phyloP scores from a whole-genome alignment of 2,113 vertebrate species.

The Dicentrarchus labrax region DNA sequence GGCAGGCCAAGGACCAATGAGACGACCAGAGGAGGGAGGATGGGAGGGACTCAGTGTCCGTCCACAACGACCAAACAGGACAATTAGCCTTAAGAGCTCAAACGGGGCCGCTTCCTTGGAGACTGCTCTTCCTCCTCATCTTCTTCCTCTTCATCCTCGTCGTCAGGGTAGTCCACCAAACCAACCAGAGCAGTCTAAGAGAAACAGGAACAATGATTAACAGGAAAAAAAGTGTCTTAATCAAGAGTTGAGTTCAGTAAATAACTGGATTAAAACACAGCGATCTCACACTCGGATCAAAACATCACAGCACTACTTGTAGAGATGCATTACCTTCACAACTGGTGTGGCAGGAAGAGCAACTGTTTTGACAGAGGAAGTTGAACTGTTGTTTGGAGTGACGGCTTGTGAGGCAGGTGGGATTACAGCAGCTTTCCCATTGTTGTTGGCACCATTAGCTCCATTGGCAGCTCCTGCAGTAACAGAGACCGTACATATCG shows the following conservation, averaged over 20 bases:
- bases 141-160: constrained; percentile 96
- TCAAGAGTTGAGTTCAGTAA: too few relatives aligned
- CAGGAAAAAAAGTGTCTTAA: too few relatives aligned
- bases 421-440: constrained; percentile 88
- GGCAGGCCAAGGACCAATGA: constrained; percentile 85
- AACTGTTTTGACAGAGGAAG: constrained; percentile 90
- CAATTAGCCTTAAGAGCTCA: constrained; percentile 90
- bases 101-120: constrained; percentile 94
- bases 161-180: constrained; percentile 98
- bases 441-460: constrained; percentile 89
- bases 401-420: constrained; percentile 88
- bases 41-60: constrained; percentile 58
- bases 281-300: too few relatives aligned
- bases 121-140: constrained; percentile 89
- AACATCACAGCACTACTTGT: neutral
- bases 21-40: constrained; percentile 70
- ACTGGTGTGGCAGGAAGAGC: constrained; percentile 86
- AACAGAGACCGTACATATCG: constrained; percentile 87
- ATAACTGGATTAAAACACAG: too few relatives aligned
- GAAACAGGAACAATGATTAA: neutral
- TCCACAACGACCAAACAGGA: constrained; percentile 44
- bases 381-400: constrained; percentile 86
- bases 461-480: constrained; percentile 90
- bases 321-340: constrained; percentile 81
- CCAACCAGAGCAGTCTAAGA: constrained; percentile 92